phyloP scores from a whole-genome alignment of 1,140 invertebrate genomes.

The Drosophila gunungcola region DNA sequence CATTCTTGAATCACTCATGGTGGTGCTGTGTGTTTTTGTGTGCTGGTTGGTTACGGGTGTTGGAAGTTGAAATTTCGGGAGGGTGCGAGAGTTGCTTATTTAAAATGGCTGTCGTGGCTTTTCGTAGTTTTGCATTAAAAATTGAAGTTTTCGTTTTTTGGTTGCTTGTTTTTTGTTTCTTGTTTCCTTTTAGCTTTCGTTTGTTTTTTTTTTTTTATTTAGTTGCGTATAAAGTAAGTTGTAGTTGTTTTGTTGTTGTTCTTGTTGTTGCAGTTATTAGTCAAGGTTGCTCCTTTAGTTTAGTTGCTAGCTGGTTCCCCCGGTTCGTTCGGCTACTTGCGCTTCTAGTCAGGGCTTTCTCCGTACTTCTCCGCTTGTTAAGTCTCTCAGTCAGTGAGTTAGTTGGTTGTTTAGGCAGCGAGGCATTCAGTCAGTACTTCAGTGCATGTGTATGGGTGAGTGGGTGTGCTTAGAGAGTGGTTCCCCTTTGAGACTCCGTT shows the following conservation, averaged over 20 bases:
- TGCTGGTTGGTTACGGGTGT: conserved; percentile 21
- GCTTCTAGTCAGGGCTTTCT: conserved; percentile 45
- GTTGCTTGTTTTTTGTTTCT: conserved; percentile 33
- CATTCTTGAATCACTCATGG: conserved; percentile 82
- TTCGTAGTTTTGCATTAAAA: conserved; percentile 65
- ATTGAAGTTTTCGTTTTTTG: conserved; percentile 46
- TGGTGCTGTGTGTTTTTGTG: conserved; percentile 46
- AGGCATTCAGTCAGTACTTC: conserved; percentile 82
- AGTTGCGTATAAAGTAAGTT: conserved; percentile 75
- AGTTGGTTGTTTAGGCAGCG: conserved; percentile 78
- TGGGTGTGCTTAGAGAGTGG: conserved; percentile 41
- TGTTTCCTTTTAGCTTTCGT: conserved; percentile 10
- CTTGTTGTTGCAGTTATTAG: conserved; percentile 51
- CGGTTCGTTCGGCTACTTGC: conserved; percentile 11
- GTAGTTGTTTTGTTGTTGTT: conserved; percentile 49
- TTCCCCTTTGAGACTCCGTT: conserved; percentile 10
- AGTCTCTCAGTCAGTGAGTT: conserved; percentile 79
- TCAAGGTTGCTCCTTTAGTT: conserved; percentile 53
- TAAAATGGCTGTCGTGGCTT: conserved; percentile 53
- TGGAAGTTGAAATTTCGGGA: conserved; percentile 42
- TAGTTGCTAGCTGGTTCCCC: conserved; percentile 33
- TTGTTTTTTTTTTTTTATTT: conserved; percentile 24
- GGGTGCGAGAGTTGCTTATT: conserved; percentile 61
- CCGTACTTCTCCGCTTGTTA: conserved; percentile 48
- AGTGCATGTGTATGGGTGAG: conserved; percentile 63